Evolutionary conservation across 2,888 invertebrate species (phyloP).

Genomic region (Torymus texanus): DNA sequence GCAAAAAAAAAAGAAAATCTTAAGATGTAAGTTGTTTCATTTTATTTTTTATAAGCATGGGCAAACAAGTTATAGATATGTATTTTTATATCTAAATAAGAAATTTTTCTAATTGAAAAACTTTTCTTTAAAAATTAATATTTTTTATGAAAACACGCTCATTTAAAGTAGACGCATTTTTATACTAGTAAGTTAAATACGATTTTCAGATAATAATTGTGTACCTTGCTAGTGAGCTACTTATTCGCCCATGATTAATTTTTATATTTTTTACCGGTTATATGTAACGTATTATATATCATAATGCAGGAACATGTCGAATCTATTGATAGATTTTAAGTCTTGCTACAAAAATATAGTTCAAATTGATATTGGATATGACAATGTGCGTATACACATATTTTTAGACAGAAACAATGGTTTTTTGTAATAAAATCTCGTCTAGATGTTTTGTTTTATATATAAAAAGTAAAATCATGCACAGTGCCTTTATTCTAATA

Average conservation of each 20-base stretch:
- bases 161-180: no score
- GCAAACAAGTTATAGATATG: not conserved
- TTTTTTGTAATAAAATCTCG: no score
- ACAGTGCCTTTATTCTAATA: conserved; percentile 30
- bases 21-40: conserved; percentile 13
- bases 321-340: not conserved
- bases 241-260: conserved; percentile 15
- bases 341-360: not conserved
- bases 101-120: no score
- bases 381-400: no score
- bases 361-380: no score
- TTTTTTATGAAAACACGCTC: no score
- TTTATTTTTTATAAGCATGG: conserved; percentile 29
- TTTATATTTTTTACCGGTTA: conserved; percentile 17
- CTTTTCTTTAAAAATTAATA: no score
- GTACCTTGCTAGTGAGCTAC: not conserved
- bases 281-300: conserved; percentile 7
- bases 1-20: conserved; percentile 15
- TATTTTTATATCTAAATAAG: no score
- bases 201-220: not conserved
- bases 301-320: not conserved
- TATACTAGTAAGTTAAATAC: no score
- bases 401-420: no score
- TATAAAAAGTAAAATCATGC: not conserved
- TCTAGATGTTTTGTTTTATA: not conserved